phyloP scores from a whole-genome alignment of 2,797 vertebrate genomes.

The Bryconaethiops microstoma region DNA sequence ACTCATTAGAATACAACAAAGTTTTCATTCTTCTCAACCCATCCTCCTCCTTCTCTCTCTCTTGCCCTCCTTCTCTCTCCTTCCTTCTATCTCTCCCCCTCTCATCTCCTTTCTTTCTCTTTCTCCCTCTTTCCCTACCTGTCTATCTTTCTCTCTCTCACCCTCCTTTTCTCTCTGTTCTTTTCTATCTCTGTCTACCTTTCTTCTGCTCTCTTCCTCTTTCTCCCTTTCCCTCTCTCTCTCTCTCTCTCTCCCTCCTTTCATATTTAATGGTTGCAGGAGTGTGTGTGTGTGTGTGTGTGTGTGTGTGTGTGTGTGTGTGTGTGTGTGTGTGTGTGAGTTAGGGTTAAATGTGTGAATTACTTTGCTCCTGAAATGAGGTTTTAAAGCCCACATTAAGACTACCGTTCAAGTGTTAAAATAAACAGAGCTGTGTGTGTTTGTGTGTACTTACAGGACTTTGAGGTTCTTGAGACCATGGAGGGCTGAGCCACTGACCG shows the following conservation, averaged over 20 bases:
- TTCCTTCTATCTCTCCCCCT: too few relatives aligned
- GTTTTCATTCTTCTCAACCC: constrained; percentile 32
- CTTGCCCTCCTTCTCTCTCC: not conserved
- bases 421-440: not conserved
- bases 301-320: too few relatives aligned
- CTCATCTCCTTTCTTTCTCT: too few relatives aligned
- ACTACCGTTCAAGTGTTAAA: not conserved
- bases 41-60: not conserved
- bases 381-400: not conserved
- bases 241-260: not conserved
- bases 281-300: too few relatives aligned
- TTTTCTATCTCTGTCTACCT: too few relatives aligned
- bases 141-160: too few relatives aligned
- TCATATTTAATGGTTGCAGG: not conserved
- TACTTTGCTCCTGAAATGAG: not conserved
- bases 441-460: constrained; percentile 87
- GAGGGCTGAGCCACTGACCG: constrained; percentile 86
- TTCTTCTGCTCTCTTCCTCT: too few relatives aligned
- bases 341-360: constrained; percentile 2
- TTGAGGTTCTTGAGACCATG: constrained; percentile 91
- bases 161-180: too few relatives aligned
- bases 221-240: not conserved
- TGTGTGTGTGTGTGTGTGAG: too few relatives aligned
- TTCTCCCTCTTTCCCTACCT: too few relatives aligned
- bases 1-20: constrained; percentile 50